Conservation (phyloP, 2,797 vertebrate genomes). For the Lateolabrax maculatus region DNA sequence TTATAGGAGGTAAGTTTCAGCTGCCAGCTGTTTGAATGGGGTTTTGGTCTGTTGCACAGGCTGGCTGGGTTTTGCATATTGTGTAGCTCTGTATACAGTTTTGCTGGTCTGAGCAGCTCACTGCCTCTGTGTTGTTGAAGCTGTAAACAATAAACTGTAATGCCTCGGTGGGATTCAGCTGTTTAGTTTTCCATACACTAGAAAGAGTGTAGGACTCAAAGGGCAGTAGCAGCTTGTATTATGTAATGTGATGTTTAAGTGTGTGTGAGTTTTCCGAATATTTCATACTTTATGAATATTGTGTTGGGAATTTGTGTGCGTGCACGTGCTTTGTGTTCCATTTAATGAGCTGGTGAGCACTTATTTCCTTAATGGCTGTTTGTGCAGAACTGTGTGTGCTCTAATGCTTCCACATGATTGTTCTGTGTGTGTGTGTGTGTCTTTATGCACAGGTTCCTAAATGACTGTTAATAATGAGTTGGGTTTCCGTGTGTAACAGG, state of each 20-base stretch:
- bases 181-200: slow-evolving; percentile 38
- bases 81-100: slow-evolving; percentile 10
- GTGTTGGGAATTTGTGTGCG: not conserved
- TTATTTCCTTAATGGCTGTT: slow-evolving; percentile 67
- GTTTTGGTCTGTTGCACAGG: slow-evolving; percentile 5
- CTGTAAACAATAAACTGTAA: slow-evolving; percentile 62
- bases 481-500: slow-evolving; percentile 59
- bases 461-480: slow-evolving; percentile 63
- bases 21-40: slow-evolving; percentile 3
- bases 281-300: slow-evolving; percentile 22
- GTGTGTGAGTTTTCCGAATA: slow-evolving; percentile 17
- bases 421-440: slow-evolving; percentile 40
- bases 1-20: not conserved
- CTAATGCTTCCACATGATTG: slow-evolving; percentile 34
- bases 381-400: slow-evolving; percentile 45
- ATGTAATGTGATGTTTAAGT: slow-evolving; percentile 43
- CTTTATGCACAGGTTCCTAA: slow-evolving; percentile 49
- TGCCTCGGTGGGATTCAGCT: slow-evolving; percentile 36
- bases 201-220: slow-evolving; percentile 15
- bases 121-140: slow-evolving; percentile 37
- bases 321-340: slow-evolving; percentile 33
- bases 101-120: slow-evolving; percentile 9
- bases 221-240: slow-evolving; percentile 23
- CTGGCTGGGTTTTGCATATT: slow-evolving; percentile 22
- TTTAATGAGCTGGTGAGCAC: slow-evolving; percentile 53